Conservation (phyloP, 2,888 invertebrate species). For the Heliconius aoede region DNA sequence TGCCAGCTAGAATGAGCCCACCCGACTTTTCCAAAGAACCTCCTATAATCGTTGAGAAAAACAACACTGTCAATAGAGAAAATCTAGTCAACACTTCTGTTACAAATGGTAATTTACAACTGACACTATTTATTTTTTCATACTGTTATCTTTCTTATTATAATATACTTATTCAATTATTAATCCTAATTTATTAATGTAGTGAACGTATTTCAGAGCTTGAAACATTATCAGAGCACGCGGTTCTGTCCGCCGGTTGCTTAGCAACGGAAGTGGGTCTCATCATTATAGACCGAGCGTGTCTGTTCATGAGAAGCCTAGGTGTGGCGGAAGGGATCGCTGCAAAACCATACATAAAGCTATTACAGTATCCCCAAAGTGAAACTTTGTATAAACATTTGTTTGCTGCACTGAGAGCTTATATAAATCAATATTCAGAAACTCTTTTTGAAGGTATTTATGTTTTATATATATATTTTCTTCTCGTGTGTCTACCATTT, state of each 20-base stretch:
- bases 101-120: constrained; percentile 61
- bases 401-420: constrained; percentile 95
- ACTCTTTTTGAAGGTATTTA: constrained; percentile 90
- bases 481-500: neutral
- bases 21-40: constrained; percentile 88
- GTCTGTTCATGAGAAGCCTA: constrained; percentile 92
- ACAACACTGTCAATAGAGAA: constrained; percentile 85
- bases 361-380: constrained; percentile 94
- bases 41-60: constrained; percentile 79
- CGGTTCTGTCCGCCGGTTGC: constrained; percentile 75
- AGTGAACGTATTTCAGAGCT: constrained; percentile 58
- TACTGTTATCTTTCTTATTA: neutral
- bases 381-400: constrained; percentile 95
- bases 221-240: constrained; percentile 75
- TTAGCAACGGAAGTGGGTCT: constrained; percentile 95
- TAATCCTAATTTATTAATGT: neutral
- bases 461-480: neutral
- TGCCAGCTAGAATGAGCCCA: constrained; percentile 93
- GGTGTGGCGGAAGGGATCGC: constrained; percentile 91
- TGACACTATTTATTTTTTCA: neutral
- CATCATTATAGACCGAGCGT: constrained; percentile 93
- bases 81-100: constrained; percentile 82
- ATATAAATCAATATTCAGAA: constrained; percentile 94
- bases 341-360: constrained; percentile 93
- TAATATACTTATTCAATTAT: neutral